Percentiles rank a stretch among this genome's conserved stretches.
Evolutionary conservation across 2,797 vertebrate species (phyloP).

Genomic region (Delichon dasypus): DNA sequence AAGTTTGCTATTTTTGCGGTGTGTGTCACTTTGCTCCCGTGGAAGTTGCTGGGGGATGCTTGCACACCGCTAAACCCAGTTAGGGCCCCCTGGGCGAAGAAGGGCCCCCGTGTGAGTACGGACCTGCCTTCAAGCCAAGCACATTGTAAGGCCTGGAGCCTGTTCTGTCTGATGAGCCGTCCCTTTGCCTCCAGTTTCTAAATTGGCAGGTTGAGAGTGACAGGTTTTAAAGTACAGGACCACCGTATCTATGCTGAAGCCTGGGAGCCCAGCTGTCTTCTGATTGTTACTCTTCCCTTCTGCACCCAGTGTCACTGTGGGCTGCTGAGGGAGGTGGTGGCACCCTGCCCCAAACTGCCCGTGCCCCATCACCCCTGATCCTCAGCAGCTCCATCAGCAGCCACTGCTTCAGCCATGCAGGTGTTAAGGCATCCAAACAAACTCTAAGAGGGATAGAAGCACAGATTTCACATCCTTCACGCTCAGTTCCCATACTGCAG

Average conservation of each 20-base stretch:
- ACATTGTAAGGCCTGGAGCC: background rate
- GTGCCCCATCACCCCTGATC: background rate
- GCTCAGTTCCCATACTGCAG: background rate
- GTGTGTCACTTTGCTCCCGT: background rate
- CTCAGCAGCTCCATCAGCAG: background rate
- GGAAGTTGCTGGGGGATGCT: background rate
- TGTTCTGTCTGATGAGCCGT: background rate
- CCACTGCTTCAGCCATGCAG: background rate
- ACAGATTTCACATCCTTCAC: background rate
- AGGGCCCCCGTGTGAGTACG: accelerated
- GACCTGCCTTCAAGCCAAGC: background rate
- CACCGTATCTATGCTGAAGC: accelerated
- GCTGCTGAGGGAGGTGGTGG: background rate
- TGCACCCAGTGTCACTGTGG: background rate
- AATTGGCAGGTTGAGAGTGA: background rate
- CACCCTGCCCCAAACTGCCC: background rate
- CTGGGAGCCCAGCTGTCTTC: background rate
- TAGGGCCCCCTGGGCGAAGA: background rate
- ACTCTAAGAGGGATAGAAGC: background rate
- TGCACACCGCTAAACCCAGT: accelerated
- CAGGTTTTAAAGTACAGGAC: background rate
- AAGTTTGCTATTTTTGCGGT: background rate
- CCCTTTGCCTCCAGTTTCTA: background rate
- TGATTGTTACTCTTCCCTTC: background rate
- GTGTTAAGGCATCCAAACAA: background rate